A percentile compares a stretch with the other conserved stretches of the same genome.
These are phyloP conservation scores for Protonemura montana DNA, from an alignment of 2,888 invertebrate species.

Conservation along the genomic window DNA sequence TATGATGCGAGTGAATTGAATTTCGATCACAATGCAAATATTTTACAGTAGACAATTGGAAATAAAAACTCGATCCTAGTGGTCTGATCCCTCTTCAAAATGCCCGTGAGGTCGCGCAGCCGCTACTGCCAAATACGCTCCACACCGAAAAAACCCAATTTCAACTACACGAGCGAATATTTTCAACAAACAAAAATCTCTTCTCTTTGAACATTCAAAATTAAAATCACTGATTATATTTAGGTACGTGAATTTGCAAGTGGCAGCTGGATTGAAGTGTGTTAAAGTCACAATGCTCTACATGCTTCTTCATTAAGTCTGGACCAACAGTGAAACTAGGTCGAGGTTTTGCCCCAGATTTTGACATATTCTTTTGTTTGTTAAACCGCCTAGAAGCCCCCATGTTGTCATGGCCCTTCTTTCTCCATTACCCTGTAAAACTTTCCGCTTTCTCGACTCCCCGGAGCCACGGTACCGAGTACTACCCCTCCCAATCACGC, in stretches of 20 bases:
- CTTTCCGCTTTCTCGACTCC: background rate
- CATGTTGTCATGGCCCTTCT: background rate
- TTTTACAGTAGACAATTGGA: too few relatives aligned
- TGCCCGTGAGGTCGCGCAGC: too few relatives aligned
- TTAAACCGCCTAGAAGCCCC: background rate
- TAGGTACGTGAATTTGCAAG: background rate
- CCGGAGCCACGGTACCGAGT: background rate
- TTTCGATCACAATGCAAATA: too few relatives aligned
- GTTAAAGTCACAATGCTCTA: background rate
- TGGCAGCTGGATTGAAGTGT: background rate
- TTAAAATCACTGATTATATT: background rate
- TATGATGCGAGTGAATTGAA: too few relatives aligned
- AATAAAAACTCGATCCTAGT: too few relatives aligned
- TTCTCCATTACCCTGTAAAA: background rate
- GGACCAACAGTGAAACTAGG: background rate
- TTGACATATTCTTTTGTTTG: background rate
- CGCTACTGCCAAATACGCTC: too few relatives aligned
- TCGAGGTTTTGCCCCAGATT: background rate
- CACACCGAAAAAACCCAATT: too few relatives aligned
- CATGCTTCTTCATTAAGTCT: background rate
- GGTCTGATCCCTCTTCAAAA: too few relatives aligned
- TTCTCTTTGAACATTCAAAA: background rate
- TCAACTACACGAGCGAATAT: too few relatives aligned
- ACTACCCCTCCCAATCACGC: background rate
- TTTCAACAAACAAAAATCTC: background rate